Conservation (phyloP, 2,113 vertebrate genomes). For the Apteryx owenii region DNA sequence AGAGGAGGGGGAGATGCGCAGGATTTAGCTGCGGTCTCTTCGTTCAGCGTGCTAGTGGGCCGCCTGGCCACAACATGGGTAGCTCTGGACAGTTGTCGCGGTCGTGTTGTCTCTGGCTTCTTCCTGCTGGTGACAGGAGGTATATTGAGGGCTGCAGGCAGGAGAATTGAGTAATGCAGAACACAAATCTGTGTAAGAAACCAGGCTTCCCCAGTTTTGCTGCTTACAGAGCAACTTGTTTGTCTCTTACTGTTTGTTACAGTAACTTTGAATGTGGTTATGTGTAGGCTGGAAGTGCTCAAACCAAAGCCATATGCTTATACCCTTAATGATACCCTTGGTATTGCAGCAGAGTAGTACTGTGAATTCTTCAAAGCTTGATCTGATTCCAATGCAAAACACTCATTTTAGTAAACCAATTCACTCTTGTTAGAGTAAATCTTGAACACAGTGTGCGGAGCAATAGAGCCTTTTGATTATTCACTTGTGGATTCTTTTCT, state of each 20-base stretch:
- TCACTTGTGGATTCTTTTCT: neutral
- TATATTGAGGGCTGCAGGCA: neutral
- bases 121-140: neutral
- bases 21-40: neutral
- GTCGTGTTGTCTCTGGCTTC: neutral
- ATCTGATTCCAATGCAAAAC: neutral
- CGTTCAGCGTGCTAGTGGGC: rapidly evolving
- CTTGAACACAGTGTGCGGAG: neutral
- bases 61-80: neutral
- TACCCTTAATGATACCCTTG: neutral
- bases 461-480: neutral
- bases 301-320: neutral
- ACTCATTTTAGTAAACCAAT: neutral
- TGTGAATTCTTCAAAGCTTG: neutral
- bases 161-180: neutral
- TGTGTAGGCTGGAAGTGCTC: neutral
- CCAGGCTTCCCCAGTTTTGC: neutral
- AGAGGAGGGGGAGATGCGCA: neutral
- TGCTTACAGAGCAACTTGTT: neutral
- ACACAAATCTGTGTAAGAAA: neutral
- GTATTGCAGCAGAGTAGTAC: neutral
- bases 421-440: neutral
- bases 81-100: neutral
- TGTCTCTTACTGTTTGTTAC: neutral
- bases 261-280: neutral